phyloP scores from a whole-genome alignment of 2,113 vertebrate species.

The Clarias macrocephalus region DNA sequence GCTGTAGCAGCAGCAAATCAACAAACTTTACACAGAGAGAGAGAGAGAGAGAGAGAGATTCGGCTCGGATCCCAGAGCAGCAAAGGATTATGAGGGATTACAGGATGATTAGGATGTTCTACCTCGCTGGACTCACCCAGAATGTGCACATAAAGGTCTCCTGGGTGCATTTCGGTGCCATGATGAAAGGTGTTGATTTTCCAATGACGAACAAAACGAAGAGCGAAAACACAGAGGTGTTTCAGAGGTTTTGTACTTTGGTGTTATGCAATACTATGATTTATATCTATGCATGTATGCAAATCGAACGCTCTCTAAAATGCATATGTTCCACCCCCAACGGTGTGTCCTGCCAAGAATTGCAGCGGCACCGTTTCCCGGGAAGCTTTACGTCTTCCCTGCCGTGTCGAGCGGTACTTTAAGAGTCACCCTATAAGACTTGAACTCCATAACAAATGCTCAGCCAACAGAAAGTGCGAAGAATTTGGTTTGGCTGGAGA shows the following conservation, averaged over 20 bases:
- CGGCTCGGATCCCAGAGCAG: slow-evolving; percentile 63
- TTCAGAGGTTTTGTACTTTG: not conserved
- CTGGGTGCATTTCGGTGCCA: slow-evolving; percentile 55
- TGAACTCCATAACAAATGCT: slow-evolving; percentile 37
- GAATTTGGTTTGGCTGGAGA: slow-evolving; percentile 53
- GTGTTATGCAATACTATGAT: not conserved
- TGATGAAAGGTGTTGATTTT: slow-evolving; percentile 60
- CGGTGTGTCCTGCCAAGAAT: too few relatives aligned
- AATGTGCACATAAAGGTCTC: slow-evolving; percentile 62
- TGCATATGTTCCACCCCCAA: not conserved
- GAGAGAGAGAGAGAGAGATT: slow-evolving; percentile 29
- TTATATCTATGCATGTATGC: not conserved
- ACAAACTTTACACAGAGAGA: not conserved
- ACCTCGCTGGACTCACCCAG: slow-evolving; percentile 52
- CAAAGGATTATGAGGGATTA: slow-evolving; percentile 75
- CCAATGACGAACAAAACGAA: slow-evolving; percentile 46
- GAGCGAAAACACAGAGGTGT: not conserved
- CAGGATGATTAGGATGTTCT: slow-evolving; percentile 67
- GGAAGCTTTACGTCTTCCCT: not conserved
- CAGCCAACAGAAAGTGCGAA: slow-evolving; percentile 43
- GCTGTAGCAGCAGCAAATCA: slow-evolving; percentile 5
- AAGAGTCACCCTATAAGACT: not conserved
- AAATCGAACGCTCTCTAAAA: not conserved
- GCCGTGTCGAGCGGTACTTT: not conserved
- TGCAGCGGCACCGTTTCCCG: not conserved